Evolutionary conservation across 1,140 invertebrate genomes (phyloP).

Genomic region (Zaprionus camerounensis): DNA sequence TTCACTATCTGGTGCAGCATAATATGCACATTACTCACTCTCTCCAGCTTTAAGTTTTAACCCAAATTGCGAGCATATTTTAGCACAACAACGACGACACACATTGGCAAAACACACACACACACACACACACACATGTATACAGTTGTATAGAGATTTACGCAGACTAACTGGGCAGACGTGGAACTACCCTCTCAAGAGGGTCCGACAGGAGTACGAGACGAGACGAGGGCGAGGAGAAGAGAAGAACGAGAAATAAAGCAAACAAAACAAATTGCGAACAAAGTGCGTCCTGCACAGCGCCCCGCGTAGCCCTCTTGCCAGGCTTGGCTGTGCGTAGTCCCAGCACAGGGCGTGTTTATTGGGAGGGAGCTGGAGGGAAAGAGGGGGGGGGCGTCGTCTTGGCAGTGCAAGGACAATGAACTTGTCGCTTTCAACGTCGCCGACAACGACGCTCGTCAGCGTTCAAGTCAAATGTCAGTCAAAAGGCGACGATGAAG

Average conservation of each 20-base stretch:
- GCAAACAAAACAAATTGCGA: conserved; percentile 82
- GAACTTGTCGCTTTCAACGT: conserved; percentile 78
- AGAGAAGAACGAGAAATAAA: conserved; percentile 59
- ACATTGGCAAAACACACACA: conserved; percentile 45
- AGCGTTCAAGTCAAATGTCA: conserved; percentile 79
- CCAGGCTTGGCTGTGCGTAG: conserved; percentile 37
- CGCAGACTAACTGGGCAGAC: conserved; percentile 34
- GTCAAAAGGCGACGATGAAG: conserved; percentile 66
- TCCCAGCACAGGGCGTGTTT: conserved; percentile 67
- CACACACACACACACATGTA: conserved; percentile 20
- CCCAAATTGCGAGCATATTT: conserved; percentile 58
- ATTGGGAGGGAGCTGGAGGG: conserved; percentile 45
- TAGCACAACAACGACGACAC: conserved; percentile 50
- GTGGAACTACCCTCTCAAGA: conserved; percentile 43
- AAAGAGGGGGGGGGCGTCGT: conserved; percentile 3
- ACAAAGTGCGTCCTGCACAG: conserved; percentile 77
- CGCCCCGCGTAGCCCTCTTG: neutral
- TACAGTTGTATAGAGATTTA: conserved; percentile 21
- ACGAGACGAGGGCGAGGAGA: neutral
- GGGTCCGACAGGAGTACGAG: conserved; percentile 16
- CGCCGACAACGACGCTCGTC: conserved; percentile 69
- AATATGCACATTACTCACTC: neutral
- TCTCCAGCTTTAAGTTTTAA: conserved; percentile 67
- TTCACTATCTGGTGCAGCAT: no score
- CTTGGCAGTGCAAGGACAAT: conserved; percentile 70